Evolutionary conservation across 2,888 invertebrate genomes (phyloP).

Genomic region (Nemurella pictetii): DNA sequence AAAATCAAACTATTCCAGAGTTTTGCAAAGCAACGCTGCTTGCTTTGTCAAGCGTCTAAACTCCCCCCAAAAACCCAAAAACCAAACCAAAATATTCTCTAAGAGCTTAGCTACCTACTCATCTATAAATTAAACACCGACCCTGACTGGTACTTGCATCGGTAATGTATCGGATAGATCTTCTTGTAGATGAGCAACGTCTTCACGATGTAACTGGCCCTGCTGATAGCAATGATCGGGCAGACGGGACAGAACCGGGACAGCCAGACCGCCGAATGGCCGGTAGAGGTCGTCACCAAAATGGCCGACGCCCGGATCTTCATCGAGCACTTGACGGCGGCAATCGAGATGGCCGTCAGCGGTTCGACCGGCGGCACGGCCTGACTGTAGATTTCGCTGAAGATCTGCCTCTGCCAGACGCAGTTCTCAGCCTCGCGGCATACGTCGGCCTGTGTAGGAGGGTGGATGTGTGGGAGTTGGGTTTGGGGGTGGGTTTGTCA

Average conservation of each 20-base stretch:
- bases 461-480: too few species aligned
- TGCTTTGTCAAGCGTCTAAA: too few species aligned
- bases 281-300: constrained; percentile 82
- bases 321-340: constrained; percentile 90
- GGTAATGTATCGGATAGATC: constrained; percentile 83
- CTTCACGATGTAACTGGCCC: constrained; percentile 80
- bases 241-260: constrained; percentile 93
- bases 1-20: too few species aligned
- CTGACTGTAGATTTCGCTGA: constrained; percentile 40
- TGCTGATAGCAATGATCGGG: constrained; percentile 90
- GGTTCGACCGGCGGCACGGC: constrained; percentile 72
- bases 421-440: constrained; percentile 73
- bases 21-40: too few species aligned
- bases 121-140: too few species aligned
- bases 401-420: constrained; percentile 59
- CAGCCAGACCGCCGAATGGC: constrained; percentile 83
- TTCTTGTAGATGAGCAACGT: constrained; percentile 93
- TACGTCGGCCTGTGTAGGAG: constrained; percentile 49
- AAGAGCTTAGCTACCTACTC: too few species aligned
- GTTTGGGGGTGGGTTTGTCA: too few species aligned
- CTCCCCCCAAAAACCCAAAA: too few species aligned
- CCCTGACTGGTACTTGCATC: constrained; percentile 70
- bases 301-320: constrained; percentile 88
- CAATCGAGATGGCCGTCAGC: constrained; percentile 89
- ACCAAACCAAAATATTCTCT: too few species aligned